Evolutionary conservation across 2,797 vertebrate genomes (phyloP).

Genomic region (Rachycentron canadum): DNA sequence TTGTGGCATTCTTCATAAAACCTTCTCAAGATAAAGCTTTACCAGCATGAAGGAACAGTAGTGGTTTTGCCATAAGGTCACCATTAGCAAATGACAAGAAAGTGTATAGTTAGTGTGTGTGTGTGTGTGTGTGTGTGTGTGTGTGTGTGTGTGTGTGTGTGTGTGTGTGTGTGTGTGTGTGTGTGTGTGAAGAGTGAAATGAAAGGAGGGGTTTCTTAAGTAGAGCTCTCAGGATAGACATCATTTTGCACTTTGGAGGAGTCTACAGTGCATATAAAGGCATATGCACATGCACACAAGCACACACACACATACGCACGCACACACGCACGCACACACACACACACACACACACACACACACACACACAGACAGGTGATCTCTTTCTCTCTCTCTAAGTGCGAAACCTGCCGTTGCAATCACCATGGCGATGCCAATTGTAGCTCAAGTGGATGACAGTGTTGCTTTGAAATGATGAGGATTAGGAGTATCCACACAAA

Average conservation of each 20-base stretch:
- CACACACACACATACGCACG: neutral
- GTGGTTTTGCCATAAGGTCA: neutral
- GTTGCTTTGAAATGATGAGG: constrained; percentile 21
- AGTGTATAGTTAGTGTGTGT: neutral
- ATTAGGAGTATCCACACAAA: neutral
- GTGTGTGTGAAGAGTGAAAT: neutral
- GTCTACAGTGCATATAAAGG: neutral
- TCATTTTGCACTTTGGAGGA: constrained; percentile 66
- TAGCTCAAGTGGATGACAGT: constrained; percentile 27
- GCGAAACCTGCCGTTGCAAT: constrained; percentile 41
- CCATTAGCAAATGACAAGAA: neutral
- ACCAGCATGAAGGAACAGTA: neutral
- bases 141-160: constrained; percentile 5
- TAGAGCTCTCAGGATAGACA: constrained; percentile 41
- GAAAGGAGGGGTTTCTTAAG: constrained; percentile 10
- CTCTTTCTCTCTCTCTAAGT: neutral
- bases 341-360: neutral
- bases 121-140: neutral
- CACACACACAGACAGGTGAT: constrained; percentile 1
- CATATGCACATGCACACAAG: neutral
- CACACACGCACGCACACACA: no score
- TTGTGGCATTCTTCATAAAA: neutral
- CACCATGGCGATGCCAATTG: constrained; percentile 48
- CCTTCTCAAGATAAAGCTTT: neutral
- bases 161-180: neutral